These are phyloP conservation scores for Pterocles burchelli DNA, from an alignment of 2,113 vertebrate species.

Conservation along the genomic window DNA sequence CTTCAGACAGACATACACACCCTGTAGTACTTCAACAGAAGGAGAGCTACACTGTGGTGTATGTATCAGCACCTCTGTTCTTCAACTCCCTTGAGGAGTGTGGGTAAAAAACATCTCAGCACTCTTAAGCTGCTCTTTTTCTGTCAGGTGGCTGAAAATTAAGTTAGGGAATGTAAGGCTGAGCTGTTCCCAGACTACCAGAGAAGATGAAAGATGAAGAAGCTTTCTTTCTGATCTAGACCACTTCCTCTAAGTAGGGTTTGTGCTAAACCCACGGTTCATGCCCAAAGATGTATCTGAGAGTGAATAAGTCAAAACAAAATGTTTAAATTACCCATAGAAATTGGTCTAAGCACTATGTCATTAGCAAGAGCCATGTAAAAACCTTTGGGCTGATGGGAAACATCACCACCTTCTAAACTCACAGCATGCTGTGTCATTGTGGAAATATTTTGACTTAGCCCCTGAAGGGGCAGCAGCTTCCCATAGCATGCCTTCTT, in stretches of 20 bases:
- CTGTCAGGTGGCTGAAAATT: neutral
- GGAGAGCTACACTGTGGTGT: neutral
- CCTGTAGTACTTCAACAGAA: neutral
- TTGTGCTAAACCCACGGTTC: neutral
- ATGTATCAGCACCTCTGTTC: neutral
- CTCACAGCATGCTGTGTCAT: neutral
- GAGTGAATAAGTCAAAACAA: neutral
- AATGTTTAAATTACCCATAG: neutral
- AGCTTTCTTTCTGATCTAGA: neutral
- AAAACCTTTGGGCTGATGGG: neutral
- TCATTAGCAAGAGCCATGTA: neutral
- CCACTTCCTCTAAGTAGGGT: fast-evolving
- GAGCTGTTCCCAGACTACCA: neutral
- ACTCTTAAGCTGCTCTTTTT: neutral
- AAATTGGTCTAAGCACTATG: neutral
- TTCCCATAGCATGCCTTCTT: neutral
- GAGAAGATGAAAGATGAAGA: neutral
- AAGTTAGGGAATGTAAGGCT: neutral
- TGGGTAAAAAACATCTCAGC: neutral
- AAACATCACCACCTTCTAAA: neutral
- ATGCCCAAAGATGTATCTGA: neutral
- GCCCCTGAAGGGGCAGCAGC: neutral
- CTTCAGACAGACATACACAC: neutral
- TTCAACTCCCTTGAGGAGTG: fast-evolving
- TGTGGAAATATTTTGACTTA: neutral